Base-by-base conservation (phyloP, 2,113 vertebrate species). In the Clupea harengus region DNA sequence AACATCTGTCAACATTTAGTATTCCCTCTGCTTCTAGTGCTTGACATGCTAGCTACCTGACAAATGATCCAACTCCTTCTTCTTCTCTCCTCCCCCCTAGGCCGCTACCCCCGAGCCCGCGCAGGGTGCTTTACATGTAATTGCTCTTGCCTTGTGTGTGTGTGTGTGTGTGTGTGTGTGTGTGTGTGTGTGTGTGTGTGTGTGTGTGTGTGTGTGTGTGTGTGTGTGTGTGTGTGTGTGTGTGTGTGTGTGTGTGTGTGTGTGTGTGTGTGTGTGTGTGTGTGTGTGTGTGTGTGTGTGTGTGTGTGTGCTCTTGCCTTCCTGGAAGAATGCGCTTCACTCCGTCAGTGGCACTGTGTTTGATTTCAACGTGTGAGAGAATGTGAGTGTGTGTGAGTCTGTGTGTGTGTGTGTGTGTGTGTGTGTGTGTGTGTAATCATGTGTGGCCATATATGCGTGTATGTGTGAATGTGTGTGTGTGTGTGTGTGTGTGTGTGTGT, bases 1-100 rank as follows among this genome's bases (percentile, higher is more conserved):
- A 72, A 82, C 86, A 87, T 87, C 86, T 87, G 83, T 46, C 60
- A 87, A 49, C 10, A 17, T 87, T 85, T 85, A 87, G 17, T 50
- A 45, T 39, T 47, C n/a, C 39, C 47, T 45, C 13, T 44, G 3
- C 86, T 32, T 49, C 2, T 44, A 5, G 46, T 75, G 60, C 10
- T 39, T 45, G 45, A 72, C 32, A 75, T 10, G 64, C 47, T 32
- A 72, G 64, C 50, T 85, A 72, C 78, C 80, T 82, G 75, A n/a
- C 46, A 85, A 82, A 78, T 50, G 1, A 52, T 84, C 54, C 47
- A 47, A 49, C 28, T 18, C n/a, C 32, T 22, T 25, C 1, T 84
- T 81, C 18, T 54, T 1, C 52, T 18, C 52, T 3, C 52, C 50
- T 1, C 17, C 50, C 15, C 50, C 50, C 50, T 3, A 11, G 10